Evolutionary conservation across 1,140 invertebrate species (phyloP).

Genomic region (Papilio helenus): DNA sequence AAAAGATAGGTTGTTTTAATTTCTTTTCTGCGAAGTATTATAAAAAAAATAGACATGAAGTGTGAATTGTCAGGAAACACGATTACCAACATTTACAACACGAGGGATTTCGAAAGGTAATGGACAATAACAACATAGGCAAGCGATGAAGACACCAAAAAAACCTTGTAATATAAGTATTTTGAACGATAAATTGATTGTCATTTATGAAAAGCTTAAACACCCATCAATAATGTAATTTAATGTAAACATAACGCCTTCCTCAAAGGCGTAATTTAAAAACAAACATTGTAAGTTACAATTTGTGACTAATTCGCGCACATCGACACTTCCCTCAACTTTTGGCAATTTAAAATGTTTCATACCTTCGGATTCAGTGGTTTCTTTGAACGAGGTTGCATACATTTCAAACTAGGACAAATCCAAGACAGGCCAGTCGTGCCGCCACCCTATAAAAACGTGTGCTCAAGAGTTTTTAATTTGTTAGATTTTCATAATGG

Average conservation of each 20-base stretch:
- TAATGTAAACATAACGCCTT: neutral
- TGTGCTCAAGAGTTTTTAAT: conserved; percentile 18
- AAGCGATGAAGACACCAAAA: neutral
- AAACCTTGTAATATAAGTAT: neutral
- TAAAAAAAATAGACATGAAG: no score
- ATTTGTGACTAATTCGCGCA: no score
- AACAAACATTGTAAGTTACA: neutral
- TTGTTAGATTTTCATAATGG: conserved; percentile 13
- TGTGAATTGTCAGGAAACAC: no score
- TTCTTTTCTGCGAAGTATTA: no score
- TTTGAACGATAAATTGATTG: neutral
- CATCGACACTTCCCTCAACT: neutral
- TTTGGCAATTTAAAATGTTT: neutral
- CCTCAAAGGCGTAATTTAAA: neutral
- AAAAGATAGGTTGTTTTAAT: no score
- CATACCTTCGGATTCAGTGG: conserved; percentile 13
- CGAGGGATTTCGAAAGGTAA: neutral
- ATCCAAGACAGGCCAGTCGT: conserved; percentile 9
- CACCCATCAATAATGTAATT: neutral
- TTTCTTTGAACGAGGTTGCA: conserved; percentile 12
- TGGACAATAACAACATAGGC: neutral
- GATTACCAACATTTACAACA: no score
- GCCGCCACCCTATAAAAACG: conserved; percentile 37
- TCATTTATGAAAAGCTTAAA: neutral
- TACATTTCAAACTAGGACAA: conserved; percentile 39